Conservation (phyloP, 2,888 invertebrate species). For the Caradrina clavipalpis region DNA sequence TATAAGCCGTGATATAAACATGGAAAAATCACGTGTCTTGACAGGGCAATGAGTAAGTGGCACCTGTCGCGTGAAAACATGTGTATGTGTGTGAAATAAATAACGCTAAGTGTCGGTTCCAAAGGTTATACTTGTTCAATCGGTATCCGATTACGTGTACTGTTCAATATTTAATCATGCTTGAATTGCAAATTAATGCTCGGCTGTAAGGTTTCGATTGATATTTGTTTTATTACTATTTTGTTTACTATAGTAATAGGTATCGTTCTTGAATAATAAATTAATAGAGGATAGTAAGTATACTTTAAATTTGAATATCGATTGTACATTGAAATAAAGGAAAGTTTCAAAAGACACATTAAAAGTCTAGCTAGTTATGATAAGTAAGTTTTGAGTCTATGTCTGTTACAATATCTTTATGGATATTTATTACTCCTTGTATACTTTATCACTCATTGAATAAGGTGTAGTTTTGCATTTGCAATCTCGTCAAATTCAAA, state of each 20-base stretch:
- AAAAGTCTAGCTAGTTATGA: too few species aligned
- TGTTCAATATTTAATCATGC: slow-evolving; percentile 29
- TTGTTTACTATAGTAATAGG: background rate
- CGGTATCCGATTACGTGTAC: slow-evolving; percentile 34
- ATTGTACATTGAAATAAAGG: background rate
- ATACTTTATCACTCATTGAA: too few species aligned
- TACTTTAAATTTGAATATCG: too few species aligned
- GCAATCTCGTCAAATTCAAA: too few species aligned
- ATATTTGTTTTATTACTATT: background rate
- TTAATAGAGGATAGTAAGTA: too few species aligned
- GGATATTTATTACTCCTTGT: too few species aligned
- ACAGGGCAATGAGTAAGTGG: slow-evolving; percentile 28
- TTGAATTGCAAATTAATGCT: slow-evolving; percentile 27
- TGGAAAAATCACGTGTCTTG: slow-evolving; percentile 22
- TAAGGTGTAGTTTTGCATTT: too few species aligned
- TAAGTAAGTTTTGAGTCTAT: background rate
- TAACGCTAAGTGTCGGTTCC: slow-evolving; percentile 27
- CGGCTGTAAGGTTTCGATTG: too few species aligned
- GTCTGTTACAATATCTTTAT: too few species aligned
- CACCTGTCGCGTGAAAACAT: slow-evolving; percentile 39
- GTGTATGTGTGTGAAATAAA: slow-evolving; percentile 23
- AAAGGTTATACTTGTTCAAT: slow-evolving; percentile 48
- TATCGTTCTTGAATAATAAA: too few species aligned
- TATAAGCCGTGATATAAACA: slow-evolving; percentile 31
- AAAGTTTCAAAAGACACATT: too few species aligned